These are phyloP conservation scores for Gasteruption jaculator DNA, from an alignment of 2,888 invertebrate species.

Conservation along the genomic window DNA sequence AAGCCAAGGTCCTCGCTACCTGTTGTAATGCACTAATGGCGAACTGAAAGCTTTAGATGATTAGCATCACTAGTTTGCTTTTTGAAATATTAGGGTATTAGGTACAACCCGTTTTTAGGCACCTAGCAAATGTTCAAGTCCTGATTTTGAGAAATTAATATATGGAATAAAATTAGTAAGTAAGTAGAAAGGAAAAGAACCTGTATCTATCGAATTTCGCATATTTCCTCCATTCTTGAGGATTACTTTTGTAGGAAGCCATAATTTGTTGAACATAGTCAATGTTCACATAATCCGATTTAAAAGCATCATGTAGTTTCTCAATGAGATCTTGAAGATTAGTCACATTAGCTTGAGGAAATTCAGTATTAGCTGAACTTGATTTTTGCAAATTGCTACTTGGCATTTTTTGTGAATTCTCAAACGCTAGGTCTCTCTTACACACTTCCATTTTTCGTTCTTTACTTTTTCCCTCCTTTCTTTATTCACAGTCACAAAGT, in stretches of 20 bases:
- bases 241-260: conserved; percentile 78
- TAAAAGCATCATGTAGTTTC: conserved; percentile 74
- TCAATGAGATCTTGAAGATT: conserved; percentile 62
- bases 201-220: conserved; percentile 91
- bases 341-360: conserved; percentile 22
- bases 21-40: too few species aligned
- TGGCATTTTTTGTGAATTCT: too few species aligned
- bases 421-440: conserved; percentile 16
- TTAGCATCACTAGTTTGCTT: too few species aligned
- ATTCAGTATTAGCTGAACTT: conserved; percentile 7
- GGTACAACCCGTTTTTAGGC: too few species aligned
- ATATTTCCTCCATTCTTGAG: conserved; percentile 87
- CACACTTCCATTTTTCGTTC: conserved; percentile 30
- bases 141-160: too few species aligned
- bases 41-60: too few species aligned
- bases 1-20: too few species aligned
- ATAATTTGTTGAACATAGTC: conserved; percentile 84
- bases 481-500: not conserved
- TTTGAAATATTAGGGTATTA: too few species aligned
- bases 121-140: too few species aligned
- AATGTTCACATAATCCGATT: conserved; percentile 77
- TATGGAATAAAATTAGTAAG: not conserved
- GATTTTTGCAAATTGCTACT: too few species aligned
- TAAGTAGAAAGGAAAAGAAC: conserved; percentile 52
- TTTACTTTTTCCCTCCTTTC: conserved; percentile 1